Base-by-base conservation (phyloP, 2,113 vertebrate genomes). In the Phalacrocorax carbo region DNA sequence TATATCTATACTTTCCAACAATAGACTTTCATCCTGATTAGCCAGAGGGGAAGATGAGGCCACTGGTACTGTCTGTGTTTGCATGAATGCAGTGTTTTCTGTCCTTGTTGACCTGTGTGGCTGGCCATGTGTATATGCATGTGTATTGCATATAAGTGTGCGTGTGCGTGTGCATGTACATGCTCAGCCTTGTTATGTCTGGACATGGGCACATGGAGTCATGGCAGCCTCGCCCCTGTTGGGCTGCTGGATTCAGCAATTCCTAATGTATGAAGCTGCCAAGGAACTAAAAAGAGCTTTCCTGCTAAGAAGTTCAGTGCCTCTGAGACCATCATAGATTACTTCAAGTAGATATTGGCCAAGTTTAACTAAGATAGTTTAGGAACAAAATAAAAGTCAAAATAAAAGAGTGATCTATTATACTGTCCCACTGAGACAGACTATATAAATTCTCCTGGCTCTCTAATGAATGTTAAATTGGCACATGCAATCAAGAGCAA, bases 161-260 rank as follows among this genome's bases (percentile, higher is more conserved):
- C 17, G 25, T 1, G 0, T 9, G 13, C 49, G 27, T 42, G 17
- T 3, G 2, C 2, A 8, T 27, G 18, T 25, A 13, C 7, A 0
- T 26, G 17, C 11, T 64, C 22, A 72, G 54, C 44, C n/a, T 65
- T 7, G 3, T 36, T 46, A 19, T 42, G 23, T 15, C 19, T 76
- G 44, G 13, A 32, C 9, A 4, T 3, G 5, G 19, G 27, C 10
- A 58, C 22, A 36, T 1, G 3, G 23, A 27, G 15, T 7, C 9
- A 29, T 2, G 5, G 54, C 62, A 90, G 38, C 29, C 23, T 72
- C 15, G 7, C 8, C 30, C 14, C 25, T 81, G 11, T 25, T 21
- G 7, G 20, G 22, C 38, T 38, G 10, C 14, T 46, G 36, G 11
- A 34, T 78, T 49, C 44, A 25, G 25, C 7, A 62, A 62, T 12